A percentile compares a stretch with the other conserved stretches of the same genome.
Evolutionary conservation across 1,140 invertebrate species (phyloP).

Genomic region (Ephestia elutella): DNA sequence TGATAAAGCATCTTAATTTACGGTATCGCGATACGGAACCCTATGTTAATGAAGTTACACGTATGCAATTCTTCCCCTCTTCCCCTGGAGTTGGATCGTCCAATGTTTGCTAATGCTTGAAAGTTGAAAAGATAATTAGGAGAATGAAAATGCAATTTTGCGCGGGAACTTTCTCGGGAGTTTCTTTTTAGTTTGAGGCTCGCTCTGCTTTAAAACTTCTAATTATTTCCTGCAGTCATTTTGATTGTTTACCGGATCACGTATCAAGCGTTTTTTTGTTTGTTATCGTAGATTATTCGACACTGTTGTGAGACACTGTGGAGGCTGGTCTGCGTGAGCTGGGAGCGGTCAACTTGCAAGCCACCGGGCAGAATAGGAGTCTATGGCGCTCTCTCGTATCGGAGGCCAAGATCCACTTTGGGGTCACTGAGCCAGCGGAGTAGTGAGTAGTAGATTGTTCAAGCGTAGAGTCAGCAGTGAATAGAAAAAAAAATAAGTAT

Average conservation of each 20-base stretch:
- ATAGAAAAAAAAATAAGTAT: too few relatives aligned
- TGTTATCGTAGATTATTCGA: too few relatives aligned
- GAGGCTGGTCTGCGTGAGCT: too few relatives aligned
- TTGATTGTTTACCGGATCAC: neutral
- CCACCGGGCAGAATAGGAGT: too few relatives aligned
- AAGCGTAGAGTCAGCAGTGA: too few relatives aligned
- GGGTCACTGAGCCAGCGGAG: too few relatives aligned
- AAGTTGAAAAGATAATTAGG: slow-evolving; percentile 33
- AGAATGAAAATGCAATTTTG: slow-evolving; percentile 26
- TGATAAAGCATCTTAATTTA: neutral
- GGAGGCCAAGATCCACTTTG: too few relatives aligned
- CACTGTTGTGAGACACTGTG: too few relatives aligned
- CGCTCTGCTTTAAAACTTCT: neutral
- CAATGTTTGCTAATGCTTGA: slow-evolving; percentile 24
- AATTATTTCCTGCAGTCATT: neutral
- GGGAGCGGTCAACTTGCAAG: too few relatives aligned
- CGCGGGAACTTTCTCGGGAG: slow-evolving; percentile 2
- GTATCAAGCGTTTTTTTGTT: neutral
- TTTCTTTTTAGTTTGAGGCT: neutral
- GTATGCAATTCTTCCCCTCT: slow-evolving; percentile 15
- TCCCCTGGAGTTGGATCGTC: slow-evolving; percentile 9
- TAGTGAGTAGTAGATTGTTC: too few relatives aligned
- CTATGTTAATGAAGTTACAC: slow-evolving; percentile 27
- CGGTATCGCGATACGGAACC: slow-evolving; percentile 12
- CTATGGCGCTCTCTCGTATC: too few relatives aligned